Percentiles rank a stretch among this genome's conserved stretches.
phyloP scores from a whole-genome alignment of 2,888 invertebrate genomes.

The Glaucopsyche alexis region DNA sequence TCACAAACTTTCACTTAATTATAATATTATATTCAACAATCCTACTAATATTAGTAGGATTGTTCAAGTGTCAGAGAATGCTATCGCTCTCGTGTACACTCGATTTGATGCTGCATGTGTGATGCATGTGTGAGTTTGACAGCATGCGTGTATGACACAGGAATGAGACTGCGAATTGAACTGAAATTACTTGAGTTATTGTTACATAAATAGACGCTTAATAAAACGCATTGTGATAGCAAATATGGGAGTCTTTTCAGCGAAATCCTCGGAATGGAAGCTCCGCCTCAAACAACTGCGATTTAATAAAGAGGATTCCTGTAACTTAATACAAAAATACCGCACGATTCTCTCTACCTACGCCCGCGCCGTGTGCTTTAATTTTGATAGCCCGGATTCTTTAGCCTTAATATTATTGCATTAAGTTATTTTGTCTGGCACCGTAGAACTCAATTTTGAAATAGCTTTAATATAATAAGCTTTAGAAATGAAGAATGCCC shows the following conservation, averaged over 20 bases:
- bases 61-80: too few relatives aligned
- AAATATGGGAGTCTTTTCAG: not conserved
- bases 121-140: too few relatives aligned
- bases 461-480: too few relatives aligned
- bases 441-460: not conserved
- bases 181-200: too few relatives aligned
- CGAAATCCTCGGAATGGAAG: not conserved
- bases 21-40: too few relatives aligned
- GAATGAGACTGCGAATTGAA: too few relatives aligned
- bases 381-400: conserved; percentile 14
- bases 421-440: not conserved
- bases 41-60: too few relatives aligned
- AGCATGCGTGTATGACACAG: too few relatives aligned
- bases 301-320: conserved; percentile 35
- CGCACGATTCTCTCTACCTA: conserved; percentile 32
- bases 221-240: conserved; percentile 9
- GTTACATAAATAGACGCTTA: not conserved
- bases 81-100: too few relatives aligned
- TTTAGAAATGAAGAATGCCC: too few relatives aligned
- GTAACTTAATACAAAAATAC: conserved; percentile 37
- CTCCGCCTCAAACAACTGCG: conserved; percentile 12
- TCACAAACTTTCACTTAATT: too few relatives aligned
- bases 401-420: conserved; percentile 17
- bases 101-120: too few relatives aligned
- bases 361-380: conserved; percentile 20